Evolutionary conservation across 2,797 vertebrate species (phyloP).

Genomic region (Anabas testudineus): DNA sequence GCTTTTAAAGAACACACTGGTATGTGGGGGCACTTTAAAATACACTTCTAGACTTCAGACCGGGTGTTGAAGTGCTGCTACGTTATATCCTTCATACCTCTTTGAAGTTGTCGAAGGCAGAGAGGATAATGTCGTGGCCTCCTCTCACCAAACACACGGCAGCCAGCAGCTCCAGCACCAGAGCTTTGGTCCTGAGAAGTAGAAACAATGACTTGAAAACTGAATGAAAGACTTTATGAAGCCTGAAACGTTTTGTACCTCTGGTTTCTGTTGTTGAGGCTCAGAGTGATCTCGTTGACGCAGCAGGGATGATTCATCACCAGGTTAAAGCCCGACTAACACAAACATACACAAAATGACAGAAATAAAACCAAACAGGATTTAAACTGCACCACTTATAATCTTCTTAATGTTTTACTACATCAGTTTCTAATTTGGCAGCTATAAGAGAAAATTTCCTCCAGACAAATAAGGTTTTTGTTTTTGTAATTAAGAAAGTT

Average conservation of each 20-base stretch:
- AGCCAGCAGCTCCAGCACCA: conserved; percentile 92
- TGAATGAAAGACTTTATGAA: too few species aligned
- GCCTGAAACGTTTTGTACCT: conserved; percentile 85
- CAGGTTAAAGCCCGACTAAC: conserved; percentile 93
- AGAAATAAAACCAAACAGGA: too few species aligned
- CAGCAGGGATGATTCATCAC: conserved; percentile 95
- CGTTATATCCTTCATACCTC: conserved; percentile 88
- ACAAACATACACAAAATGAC: conserved; percentile 3
- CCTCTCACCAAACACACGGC: conserved; percentile 92
- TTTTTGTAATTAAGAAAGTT: too few species aligned
- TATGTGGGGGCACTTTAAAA: conserved; percentile 30
- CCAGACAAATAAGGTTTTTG: background rate
- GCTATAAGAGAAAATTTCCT: background rate
- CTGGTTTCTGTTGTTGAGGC: conserved; percentile 92
- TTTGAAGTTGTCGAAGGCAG: conserved; percentile 93
- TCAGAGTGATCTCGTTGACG: conserved; percentile 95
- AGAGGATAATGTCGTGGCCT: conserved; percentile 93
- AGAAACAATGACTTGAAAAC: too few species aligned
- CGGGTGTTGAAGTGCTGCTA: too few species aligned
- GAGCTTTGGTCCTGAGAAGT: conserved; percentile 87
- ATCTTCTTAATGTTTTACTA: too few species aligned
- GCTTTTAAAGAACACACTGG: conserved; percentile 14
- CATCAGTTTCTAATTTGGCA: too few species aligned
- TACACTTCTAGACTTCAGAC: too few species aligned
- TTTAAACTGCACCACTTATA: too few species aligned